Percentiles rank a stretch among this genome's conserved stretches.
These are phyloP conservation scores for Climacteris rufus DNA, from an alignment of 2,113 vertebrate species.

Conservation along the genomic window DNA sequence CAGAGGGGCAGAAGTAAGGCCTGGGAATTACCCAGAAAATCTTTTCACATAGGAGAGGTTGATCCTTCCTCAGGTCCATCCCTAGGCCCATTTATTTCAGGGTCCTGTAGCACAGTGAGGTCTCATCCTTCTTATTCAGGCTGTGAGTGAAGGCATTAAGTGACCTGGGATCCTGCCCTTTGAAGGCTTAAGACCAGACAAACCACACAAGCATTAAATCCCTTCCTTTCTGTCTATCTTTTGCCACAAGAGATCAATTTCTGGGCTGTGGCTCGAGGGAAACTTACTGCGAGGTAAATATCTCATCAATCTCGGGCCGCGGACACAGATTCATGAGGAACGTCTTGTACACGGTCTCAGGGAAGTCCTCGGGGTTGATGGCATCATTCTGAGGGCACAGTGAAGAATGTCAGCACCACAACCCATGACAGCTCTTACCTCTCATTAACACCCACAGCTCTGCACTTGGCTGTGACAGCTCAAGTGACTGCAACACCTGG, in stretches of 20 bases:
- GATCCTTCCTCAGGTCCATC: not conserved
- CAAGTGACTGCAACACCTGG: not conserved
- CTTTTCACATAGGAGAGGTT: not conserved
- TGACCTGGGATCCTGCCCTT: not conserved
- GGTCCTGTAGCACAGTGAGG: not conserved
- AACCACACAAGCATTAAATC: accelerated
- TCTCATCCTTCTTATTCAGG: not conserved
- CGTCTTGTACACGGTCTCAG: constrained; percentile 84
- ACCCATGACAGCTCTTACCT: not conserved
- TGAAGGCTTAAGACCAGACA: not conserved
- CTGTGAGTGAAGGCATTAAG: not conserved
- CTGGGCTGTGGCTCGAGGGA: not conserved
- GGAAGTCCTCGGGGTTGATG: constrained; percentile 95
- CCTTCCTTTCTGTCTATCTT: not conserved
- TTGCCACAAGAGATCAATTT: not conserved
- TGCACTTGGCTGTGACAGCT: not conserved
- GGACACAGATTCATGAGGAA: constrained; percentile 91
- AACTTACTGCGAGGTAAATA: constrained; percentile 94
- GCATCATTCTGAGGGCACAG: constrained; percentile 80
- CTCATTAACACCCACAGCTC: not conserved
- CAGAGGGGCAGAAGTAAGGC: not conserved
- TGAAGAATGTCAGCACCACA: not conserved
- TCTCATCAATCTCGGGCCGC: constrained; percentile 92
- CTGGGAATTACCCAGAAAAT: not conserved
- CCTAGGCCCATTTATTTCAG: not conserved